Conservation (phyloP, 2,888 invertebrate species). For the Cartodere bifasciata region DNA sequence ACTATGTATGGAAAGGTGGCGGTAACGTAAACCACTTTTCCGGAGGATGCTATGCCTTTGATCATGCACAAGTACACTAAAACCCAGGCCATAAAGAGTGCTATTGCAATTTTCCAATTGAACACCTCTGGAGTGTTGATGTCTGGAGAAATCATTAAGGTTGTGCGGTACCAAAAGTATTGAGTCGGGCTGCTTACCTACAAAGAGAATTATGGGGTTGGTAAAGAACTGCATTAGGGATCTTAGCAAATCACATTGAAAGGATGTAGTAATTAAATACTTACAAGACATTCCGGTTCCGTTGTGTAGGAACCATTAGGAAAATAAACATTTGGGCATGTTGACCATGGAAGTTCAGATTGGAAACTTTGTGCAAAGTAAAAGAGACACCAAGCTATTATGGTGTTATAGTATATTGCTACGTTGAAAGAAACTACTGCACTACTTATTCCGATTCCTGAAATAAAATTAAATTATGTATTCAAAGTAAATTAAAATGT, state of each 20-base stretch:
- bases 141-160: constrained; percentile 79
- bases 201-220: constrained; percentile 27
- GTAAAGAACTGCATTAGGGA: background rate
- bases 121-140: constrained; percentile 76
- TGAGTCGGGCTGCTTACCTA: constrained; percentile 83
- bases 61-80: constrained; percentile 95
- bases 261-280: constrained; percentile 23
- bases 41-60: constrained; percentile 93
- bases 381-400: constrained; percentile 95
- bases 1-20: constrained; percentile 95
- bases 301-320: constrained; percentile 64
- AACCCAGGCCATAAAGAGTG: constrained; percentile 82
- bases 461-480: constrained; percentile 12
- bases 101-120: constrained; percentile 84
- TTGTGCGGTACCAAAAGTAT: constrained; percentile 91
- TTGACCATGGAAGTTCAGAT: constrained; percentile 81
- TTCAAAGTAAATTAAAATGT: background rate
- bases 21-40: constrained; percentile 92
- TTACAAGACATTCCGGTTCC: constrained; percentile 73
- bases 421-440: constrained; percentile 95
- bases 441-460: constrained; percentile 83
- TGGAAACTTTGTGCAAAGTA: constrained; percentile 91
- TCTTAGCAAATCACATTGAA: background rate
- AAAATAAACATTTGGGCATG: constrained; percentile 76
- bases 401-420: constrained; percentile 93